phyloP scores from a whole-genome alignment of 2,113 vertebrate species.

The Azemiops feae region DNA sequence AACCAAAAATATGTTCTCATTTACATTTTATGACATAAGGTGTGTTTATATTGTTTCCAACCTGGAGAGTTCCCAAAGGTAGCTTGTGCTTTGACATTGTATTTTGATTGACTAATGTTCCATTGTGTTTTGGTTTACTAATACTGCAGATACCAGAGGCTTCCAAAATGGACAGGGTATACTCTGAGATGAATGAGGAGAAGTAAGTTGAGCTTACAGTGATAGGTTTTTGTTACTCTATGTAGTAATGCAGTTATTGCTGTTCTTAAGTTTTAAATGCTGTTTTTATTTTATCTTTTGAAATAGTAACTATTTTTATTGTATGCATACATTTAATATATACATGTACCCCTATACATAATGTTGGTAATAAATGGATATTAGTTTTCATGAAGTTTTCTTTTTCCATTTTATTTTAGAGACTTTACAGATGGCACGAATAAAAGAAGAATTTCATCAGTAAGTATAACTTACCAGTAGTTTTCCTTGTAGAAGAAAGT shows the following conservation, averaged over 20 bases:
- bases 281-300: not conserved
- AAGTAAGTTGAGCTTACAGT: slow-evolving; percentile 66
- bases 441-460: slow-evolving; percentile 72
- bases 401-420: slow-evolving; percentile 52
- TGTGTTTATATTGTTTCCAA: not conserved
- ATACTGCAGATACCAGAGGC: slow-evolving; percentile 33
- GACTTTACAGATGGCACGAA: slow-evolving; percentile 62
- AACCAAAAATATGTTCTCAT: not conserved
- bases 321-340: not conserved
- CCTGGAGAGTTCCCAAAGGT: not conserved
- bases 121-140: slow-evolving; percentile 27
- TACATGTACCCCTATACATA: not conserved
- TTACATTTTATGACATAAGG: not conserved
- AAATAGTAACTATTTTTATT: not conserved
- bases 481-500: not conserved
- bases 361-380: slow-evolving; percentile 6
- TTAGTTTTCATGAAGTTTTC: not conserved
- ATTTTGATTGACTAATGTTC: slow-evolving; percentile 27
- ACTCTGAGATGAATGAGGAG: slow-evolving; percentile 60
- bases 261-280: not conserved
- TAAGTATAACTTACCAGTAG: slow-evolving; percentile 59
- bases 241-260: not conserved
- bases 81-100: not conserved
- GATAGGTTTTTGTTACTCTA: not conserved
- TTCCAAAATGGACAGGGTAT: slow-evolving; percentile 67